Base-by-base conservation (phyloP, 2,113 vertebrate species). In the Sapajus apella region DNA sequence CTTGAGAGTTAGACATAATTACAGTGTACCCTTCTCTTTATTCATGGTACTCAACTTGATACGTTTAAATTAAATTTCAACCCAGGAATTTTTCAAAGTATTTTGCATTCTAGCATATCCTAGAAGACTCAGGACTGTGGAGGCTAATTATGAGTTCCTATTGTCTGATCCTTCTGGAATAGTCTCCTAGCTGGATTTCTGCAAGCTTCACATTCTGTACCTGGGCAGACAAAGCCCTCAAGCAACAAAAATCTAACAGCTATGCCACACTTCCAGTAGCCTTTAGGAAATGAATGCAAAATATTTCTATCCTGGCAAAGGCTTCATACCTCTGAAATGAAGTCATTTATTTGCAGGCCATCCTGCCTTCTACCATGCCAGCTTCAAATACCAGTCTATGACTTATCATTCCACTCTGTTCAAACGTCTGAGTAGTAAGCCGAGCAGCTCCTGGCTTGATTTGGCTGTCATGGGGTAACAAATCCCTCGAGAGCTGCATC, bases 231-330 rank as follows among this genome's bases (percentile, higher is more conserved):
- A 95, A 96, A 90, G 90, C 96, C 94, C 90, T 97, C 68, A 94
- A 95, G 70, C 37, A 84, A 43, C 80, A 92, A 76, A 93, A 95
- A 35, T 89, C 95, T 72, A 89, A 93, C 87, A 98, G 88, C 94
- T 91, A 96, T 94, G 90, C 96, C 18, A 45, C 50, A 86, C 87
- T 97, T 96, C 47, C 64, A 96, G 86, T 17, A 96, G 96, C 92
- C 96, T 95, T 95, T 87, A 97, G 97, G 97, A 98, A 97, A 97
- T 32, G 90, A 97, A 97, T 43, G 97, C 80, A 92, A 97, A 98
- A 40, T 91, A 97, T 97, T 92, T 97, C 83, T 96, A 94, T 72
- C 27, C 90, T 83, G 90, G 96, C 84, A 92, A 72, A 97, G 83
- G 64, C 95, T 96, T 96, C 92, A 56, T 94, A 87, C 68, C 94